phyloP scores from a whole-genome alignment of 1,140 invertebrate species.

The Drosophila mayri region DNA sequence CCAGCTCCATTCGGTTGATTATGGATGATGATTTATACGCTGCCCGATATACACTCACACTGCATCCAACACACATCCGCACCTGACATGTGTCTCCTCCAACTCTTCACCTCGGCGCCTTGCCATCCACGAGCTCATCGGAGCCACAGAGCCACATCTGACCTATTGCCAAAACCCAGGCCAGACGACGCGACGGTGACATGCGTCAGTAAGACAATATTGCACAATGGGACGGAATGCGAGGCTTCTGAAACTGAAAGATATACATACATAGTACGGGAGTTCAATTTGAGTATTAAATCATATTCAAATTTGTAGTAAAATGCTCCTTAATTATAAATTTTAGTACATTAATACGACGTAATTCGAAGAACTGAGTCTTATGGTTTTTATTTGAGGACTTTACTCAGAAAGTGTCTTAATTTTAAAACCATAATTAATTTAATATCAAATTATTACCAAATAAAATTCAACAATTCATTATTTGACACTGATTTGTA shows the following conservation, averaged over 20 bases:
- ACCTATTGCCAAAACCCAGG: slow-evolving; percentile 46
- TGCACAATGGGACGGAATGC: slow-evolving; percentile 27
- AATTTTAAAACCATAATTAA: not conserved
- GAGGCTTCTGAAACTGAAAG: not conserved
- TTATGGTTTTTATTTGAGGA: not conserved
- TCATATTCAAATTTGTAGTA: too few relatives aligned
- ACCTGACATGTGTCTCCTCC: slow-evolving; percentile 18
- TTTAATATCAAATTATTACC: not conserved
- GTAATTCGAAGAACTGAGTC: too few relatives aligned
- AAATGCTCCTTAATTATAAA: not conserved
- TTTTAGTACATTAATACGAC: too few relatives aligned
- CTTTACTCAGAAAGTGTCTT: not conserved
- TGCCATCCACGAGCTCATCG: slow-evolving; percentile 11
- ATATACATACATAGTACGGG: not conserved
- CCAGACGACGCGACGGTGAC: slow-evolving; percentile 13
- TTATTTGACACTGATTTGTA: too few relatives aligned
- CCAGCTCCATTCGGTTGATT: slow-evolving; percentile 49
- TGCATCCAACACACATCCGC: slow-evolving; percentile 20
- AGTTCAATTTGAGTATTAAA: not conserved
- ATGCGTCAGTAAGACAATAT: slow-evolving; percentile 31
- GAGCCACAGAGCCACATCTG: slow-evolving; percentile 33
- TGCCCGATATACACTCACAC: slow-evolving; percentile 43
- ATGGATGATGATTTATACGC: slow-evolving; percentile 55
- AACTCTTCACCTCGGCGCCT: not conserved
- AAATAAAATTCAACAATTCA: not conserved